These are phyloP conservation scores for Fopius arisanus DNA, from an alignment of 1,140 invertebrate species.

Conservation along the genomic window DNA sequence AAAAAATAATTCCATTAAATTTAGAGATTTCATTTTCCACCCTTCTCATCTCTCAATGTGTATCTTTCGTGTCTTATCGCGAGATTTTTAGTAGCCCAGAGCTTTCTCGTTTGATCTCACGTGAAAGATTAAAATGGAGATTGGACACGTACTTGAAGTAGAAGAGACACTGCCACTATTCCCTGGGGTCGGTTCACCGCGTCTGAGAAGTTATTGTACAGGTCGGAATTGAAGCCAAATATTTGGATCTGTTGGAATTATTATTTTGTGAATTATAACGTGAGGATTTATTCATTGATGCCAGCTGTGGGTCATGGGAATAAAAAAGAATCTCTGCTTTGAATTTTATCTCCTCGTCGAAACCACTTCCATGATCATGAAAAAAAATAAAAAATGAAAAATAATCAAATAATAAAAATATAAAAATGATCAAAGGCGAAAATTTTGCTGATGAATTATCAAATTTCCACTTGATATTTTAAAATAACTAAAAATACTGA, in stretches of 20 bases:
- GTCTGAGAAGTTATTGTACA: conserved; percentile 91
- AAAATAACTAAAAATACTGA: too few relatives aligned
- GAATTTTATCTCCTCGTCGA: too few relatives aligned
- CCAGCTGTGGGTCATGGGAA: not conserved
- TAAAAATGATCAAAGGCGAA: too few relatives aligned
- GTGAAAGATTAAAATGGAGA: conserved; percentile 37
- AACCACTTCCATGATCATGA: too few relatives aligned
- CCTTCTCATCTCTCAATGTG: not conserved
- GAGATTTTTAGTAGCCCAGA: conserved; percentile 10
- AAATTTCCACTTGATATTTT: too few relatives aligned
- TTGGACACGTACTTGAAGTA: conserved; percentile 79
- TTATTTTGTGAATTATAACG: conserved; percentile 11
- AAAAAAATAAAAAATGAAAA: too few relatives aligned
- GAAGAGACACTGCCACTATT: conserved; percentile 85
- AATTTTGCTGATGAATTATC: too few relatives aligned
- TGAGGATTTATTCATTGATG: not conserved
- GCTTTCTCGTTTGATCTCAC: conserved; percentile 25
- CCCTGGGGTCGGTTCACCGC: conserved; percentile 88
- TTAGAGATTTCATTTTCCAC: not conserved
- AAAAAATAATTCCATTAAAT: not conserved
- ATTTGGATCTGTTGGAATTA: conserved; percentile 85
- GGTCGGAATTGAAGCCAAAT: conserved; percentile 92
- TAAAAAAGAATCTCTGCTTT: too few relatives aligned
- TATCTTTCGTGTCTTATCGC: not conserved
- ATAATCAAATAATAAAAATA: too few relatives aligned